A percentile compares a stretch with the other conserved stretches of the same genome.
Evolutionary conservation across 37 sponge, comb jelly and placozoan genomes (phyloP).

Genomic region (Beroe ovata): DNA sequence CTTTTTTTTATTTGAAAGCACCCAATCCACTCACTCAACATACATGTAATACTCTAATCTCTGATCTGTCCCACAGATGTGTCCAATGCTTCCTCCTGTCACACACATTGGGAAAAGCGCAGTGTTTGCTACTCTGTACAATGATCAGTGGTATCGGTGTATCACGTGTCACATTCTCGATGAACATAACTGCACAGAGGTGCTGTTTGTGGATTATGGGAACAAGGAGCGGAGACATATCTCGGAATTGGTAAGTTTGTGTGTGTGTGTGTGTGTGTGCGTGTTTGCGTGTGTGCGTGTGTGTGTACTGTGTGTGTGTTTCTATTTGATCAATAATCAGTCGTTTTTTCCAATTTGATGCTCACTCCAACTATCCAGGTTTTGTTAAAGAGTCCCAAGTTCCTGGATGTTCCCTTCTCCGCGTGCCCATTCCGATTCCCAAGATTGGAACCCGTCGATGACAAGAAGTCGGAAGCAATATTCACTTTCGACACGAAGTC

Average conservation of each 20-base stretch:
- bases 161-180: background rate
- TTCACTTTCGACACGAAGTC: background rate
- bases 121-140: background rate
- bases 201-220: slow-evolving; percentile 58
- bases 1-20: no score
- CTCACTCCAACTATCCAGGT: no score
- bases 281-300: background rate
- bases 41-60: no score
- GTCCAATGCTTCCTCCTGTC: slow-evolving; percentile 9
- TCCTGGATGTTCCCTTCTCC: slow-evolving; percentile 3
- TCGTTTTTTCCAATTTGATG: no score
- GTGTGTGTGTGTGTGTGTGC: background rate
- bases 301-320: background rate
- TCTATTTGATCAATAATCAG: no score
- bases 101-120: background rate
- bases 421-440: slow-evolving; percentile 64
- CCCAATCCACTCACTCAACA: no score
- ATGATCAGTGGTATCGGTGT: slow-evolving; percentile 28
- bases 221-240: slow-evolving; percentile 22
- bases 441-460: background rate
- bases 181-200: background rate
- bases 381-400: background rate
- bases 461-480: background rate
- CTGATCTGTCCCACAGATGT: background rate
- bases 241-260: slow-evolving; percentile 31